These are phyloP conservation scores for Aurelia aurita complex sp. Pacific DNA, from an alignment of 30 jellyfish, hydroid and myxozoan species.

Conservation along the genomic window DNA sequence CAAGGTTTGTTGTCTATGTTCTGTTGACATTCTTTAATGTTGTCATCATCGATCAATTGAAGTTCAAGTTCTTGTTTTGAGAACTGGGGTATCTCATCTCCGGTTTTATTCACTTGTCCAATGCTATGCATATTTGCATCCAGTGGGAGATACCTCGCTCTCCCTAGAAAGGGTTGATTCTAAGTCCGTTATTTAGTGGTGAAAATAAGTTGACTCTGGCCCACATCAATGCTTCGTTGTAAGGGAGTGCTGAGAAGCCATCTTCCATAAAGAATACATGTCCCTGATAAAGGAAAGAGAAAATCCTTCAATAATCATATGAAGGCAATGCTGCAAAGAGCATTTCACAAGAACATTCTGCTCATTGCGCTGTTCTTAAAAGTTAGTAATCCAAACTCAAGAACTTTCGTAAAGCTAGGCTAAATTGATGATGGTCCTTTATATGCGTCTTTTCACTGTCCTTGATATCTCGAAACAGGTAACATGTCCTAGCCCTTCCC, in stretches of 20 bases:
- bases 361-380: neutral
- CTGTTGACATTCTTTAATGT: too few relatives aligned
- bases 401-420: too few relatives aligned
- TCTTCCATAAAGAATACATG: slow-evolving; percentile 82
- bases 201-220: slow-evolving; percentile 90
- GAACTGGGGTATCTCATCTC: too few relatives aligned
- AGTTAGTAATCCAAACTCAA: neutral
- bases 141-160: too few relatives aligned
- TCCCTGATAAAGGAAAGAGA: slow-evolving; percentile 66
- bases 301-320: neutral
- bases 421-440: neutral
- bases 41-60: too few relatives aligned
- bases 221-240: slow-evolving; percentile 95
- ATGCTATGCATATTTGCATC: too few relatives aligned
- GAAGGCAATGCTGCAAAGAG: neutral
- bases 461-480: too few relatives aligned
- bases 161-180: slow-evolving; percentile 75
- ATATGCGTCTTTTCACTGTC: neutral
- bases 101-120: too few relatives aligned
- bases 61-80: too few relatives aligned
- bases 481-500: too few relatives aligned
- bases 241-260: slow-evolving; percentile 90
- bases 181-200: slow-evolving; percentile 82
- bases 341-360: neutral
- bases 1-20: too few relatives aligned